Conservation (phyloP, 1,140 invertebrate species). For the Nymphalis io region DNA sequence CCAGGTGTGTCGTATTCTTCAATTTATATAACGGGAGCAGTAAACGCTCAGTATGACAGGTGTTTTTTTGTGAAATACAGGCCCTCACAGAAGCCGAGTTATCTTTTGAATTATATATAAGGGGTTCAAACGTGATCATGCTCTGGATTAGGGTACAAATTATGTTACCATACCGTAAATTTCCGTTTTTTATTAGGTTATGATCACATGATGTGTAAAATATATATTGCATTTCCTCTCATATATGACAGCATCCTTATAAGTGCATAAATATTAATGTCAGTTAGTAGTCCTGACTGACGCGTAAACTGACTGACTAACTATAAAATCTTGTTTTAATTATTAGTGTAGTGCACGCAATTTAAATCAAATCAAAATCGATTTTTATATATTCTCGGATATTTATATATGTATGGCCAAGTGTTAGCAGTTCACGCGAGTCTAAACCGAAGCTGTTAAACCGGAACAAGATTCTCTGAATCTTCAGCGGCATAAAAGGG, state of each 20-base stretch:
- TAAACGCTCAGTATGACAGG: slow-evolving; percentile 39
- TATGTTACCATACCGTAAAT: slow-evolving; percentile 1
- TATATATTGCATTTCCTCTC: neutral
- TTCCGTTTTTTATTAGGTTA: neutral
- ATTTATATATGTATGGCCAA: too few relatives aligned
- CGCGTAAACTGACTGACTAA: too few relatives aligned
- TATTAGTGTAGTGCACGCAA: too few relatives aligned
- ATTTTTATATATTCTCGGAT: too few relatives aligned
- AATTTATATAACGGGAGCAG: slow-evolving; percentile 27
- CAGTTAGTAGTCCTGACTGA: too few relatives aligned
- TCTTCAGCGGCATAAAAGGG: too few relatives aligned
- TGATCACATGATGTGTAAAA: neutral
- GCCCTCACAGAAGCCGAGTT: slow-evolving; percentile 37
- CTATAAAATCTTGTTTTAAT: too few relatives aligned
- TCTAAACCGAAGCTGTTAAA: too few relatives aligned
- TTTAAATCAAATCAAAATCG: too few relatives aligned
- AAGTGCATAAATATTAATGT: neutral
- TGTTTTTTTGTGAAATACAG: slow-evolving; percentile 45
- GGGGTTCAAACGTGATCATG: slow-evolving; percentile 33
- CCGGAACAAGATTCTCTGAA: too few relatives aligned
- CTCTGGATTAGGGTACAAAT: slow-evolving; percentile 19
- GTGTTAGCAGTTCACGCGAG: too few relatives aligned
- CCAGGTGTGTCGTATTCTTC: slow-evolving; percentile 31
- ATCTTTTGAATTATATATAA: slow-evolving; percentile 49
- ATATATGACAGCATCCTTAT: neutral